Base-by-base conservation (phyloP, 2,797 vertebrate species). In the Lacerta viridis region DNA sequence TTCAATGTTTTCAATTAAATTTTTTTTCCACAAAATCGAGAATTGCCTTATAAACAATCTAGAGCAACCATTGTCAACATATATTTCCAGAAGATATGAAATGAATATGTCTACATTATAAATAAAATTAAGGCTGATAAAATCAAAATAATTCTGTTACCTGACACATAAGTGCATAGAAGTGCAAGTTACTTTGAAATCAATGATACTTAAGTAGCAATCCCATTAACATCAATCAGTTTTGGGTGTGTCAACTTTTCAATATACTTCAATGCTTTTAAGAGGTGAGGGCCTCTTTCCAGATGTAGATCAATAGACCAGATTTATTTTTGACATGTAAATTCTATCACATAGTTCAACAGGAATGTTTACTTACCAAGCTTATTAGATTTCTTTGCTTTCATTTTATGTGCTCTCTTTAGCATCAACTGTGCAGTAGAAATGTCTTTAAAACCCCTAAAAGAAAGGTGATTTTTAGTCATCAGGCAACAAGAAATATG, bases 391-490 rank as follows among this genome's bases (percentile, higher is more conserved):
- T 97, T 98, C 90, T 97, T 97, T 8, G 97, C 95, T 91, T 97
- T 98, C 98, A 99, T 99, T 96, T 98, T 99, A 92, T 97, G 95
- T 82, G 98, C 98, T 95, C 99, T 98, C 95, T 98, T 99, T 84
- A 99, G 95, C 98, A 99, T 98, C 86, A 98, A 96, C 25, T 97
- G 97, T 85, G 98, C 98, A 66, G 98, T 99, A 90, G 96, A 96
- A 89, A 96, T 95, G 91, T 98, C 94, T 25, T 97, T 98, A 95
- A 99, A 98, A 74, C 98, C 98, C 99, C 99, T 99, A 88, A 23
- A 90, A 88, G 91, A 89, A 29, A 96, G 87, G 92, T 87, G 88
- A 93, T 84, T 82, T 64, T 84, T 85, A 80, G 3, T 92, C 76
- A 90, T 78, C 7, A 9, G 18, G 25, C 7, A 61, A 78, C 80